Conservation (phyloP, 2,797 vertebrate genomes). For the Gymnocypris eckloni region DNA sequence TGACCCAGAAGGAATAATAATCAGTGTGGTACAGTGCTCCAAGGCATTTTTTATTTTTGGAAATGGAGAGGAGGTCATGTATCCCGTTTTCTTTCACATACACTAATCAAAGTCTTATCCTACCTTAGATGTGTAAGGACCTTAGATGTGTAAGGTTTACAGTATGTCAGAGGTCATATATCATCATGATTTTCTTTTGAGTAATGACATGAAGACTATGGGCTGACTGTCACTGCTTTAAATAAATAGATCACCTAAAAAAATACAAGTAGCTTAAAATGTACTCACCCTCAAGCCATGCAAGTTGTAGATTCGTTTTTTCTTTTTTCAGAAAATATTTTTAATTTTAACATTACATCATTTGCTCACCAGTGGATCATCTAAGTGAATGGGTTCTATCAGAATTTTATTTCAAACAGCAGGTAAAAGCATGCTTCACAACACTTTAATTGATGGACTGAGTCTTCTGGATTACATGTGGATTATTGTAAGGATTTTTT, state of each 20-base stretch:
- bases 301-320: background rate
- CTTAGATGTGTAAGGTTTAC: conserved; percentile 43
- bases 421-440: background rate
- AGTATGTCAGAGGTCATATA: conserved; percentile 15
- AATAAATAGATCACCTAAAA: background rate
- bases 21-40: conserved; percentile 6
- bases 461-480: background rate
- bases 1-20: conserved; percentile 33
- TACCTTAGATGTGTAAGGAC: conserved; percentile 54
- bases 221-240: background rate
- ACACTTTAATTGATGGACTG: background rate
- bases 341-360: background rate
- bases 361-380: background rate
- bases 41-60: background rate
- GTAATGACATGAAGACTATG: background rate
- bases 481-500: too few relatives aligned
- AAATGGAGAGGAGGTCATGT: background rate
- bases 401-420: background rate
- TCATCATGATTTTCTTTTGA: conserved; percentile 18
- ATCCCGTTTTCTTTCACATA: background rate
- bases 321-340: background rate
- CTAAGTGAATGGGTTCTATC: background rate
- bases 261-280: background rate
- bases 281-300: background rate
- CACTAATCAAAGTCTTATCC: background rate